Evolutionary conservation across 1,140 invertebrate species (phyloP), one percentile per base, ranked within the genome.

Genomic region (Eumaeus atala): DNA sequence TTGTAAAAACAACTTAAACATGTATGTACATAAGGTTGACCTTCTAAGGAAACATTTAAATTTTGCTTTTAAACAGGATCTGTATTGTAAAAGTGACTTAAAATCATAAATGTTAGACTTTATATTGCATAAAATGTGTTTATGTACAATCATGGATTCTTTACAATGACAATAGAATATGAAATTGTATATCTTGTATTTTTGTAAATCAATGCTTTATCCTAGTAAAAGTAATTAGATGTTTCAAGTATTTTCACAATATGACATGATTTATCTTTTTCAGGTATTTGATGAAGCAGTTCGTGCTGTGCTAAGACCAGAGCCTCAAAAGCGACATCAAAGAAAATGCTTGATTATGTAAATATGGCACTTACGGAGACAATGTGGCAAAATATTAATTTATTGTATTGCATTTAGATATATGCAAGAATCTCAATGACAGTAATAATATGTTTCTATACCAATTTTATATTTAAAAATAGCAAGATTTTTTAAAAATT

Each of bases 201-300:
- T n/a, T n/a, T n/a, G n/a, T n/a, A n/a, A n/a, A n/a, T n/a, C n/a
- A n/a, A n/a, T n/a, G n/a, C n/a, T n/a, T n/a, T n/a, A n/a, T n/a
- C n/a, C n/a, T n/a, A n/a, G n/a, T 47, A 14, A 17, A 21, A 7
- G 7, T 37, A 16, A 34, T 11, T 10, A 18, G 50, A 21, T 21
- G 12, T 51, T 9, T 9, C n/a, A 40, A 12, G 2, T 42, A 12
- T 42, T 14, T 40, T 42, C 8, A 28, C 12, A 33, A n/a, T 21
- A 6, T 21, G n/a, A 36, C 14, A n/a, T 28, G 6, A 28, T 40
- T 52, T 33, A 33, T 49, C 36, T 49, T 61, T 62, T 73, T 33
- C 84, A 96, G 93, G 97, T 99, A 47, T 99, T 98, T 90, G 97
- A 99, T 75, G 97, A 99, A 90, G 96, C 97, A 21, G 97, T 98